Evolutionary conservation across 2,113 vertebrate species (phyloP).

Genomic region (Tychaedon coryphoeus): DNA sequence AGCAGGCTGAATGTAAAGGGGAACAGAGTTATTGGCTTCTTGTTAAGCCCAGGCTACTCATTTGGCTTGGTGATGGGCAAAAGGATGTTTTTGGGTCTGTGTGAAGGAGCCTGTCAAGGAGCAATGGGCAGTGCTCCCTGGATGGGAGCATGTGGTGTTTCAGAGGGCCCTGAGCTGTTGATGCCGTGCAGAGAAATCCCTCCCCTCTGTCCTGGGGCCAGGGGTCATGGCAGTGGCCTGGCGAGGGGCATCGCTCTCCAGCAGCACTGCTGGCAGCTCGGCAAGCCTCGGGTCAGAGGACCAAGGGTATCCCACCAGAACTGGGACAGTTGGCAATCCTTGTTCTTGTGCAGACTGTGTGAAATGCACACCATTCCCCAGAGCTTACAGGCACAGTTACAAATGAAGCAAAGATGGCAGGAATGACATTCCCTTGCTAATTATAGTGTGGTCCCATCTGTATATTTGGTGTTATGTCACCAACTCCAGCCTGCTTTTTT

Average conservation of each 20-base stretch:
- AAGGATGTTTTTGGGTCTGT: fast-evolving
- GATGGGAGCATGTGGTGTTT: not conserved
- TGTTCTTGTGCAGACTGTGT: constrained; percentile 40
- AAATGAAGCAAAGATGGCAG: constrained; percentile 50
- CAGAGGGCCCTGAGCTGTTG: not conserved
- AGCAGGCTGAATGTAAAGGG: not conserved
- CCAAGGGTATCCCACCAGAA: constrained; percentile 52
- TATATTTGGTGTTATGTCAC: constrained; percentile 67
- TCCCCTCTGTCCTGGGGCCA: not conserved
- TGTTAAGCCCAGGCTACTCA: not conserved
- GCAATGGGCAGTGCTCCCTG: not conserved
- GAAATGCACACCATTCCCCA: constrained; percentile 62
- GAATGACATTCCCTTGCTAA: constrained; percentile 68
- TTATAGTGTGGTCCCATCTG: constrained; percentile 66
- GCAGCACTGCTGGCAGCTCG: not conserved
- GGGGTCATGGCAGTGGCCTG: not conserved
- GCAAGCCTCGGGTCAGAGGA: not conserved
- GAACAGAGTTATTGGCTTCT: not conserved
- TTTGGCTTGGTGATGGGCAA: not conserved
- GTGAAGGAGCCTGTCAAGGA: not conserved
- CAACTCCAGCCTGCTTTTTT: constrained; percentile 45
- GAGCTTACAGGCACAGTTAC: constrained; percentile 62
- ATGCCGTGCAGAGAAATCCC: not conserved
- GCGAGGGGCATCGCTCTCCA: fast-evolving
- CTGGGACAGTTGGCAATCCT: constrained; percentile 48